Conservation (phyloP, 2,888 invertebrate genomes). For the Macrophya annulata region DNA sequence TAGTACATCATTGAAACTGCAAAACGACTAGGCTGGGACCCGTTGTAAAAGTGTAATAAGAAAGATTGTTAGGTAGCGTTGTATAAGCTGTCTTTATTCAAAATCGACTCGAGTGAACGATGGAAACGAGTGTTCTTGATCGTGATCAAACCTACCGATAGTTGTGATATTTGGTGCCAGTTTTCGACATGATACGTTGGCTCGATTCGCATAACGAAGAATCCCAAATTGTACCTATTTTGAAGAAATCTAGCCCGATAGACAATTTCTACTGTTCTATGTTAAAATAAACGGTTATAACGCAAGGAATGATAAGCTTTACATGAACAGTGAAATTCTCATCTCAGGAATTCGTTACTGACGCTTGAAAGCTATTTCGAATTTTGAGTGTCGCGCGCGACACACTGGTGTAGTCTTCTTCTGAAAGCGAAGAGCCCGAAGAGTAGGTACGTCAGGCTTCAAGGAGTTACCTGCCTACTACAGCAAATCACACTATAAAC, state of each 20-base stretch:
- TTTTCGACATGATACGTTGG: background rate
- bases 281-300: too few relatives aligned
- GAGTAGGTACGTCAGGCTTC: slow-evolving; percentile 51
- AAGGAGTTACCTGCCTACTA: slow-evolving; percentile 55
- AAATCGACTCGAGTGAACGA: slow-evolving; percentile 10
- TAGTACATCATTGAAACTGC: slow-evolving; percentile 60
- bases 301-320: background rate
- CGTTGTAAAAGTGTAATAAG: slow-evolving; percentile 57
- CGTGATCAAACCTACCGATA: background rate
- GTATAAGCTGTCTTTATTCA: slow-evolving; percentile 11
- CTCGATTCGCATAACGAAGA: background rate
- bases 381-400: slow-evolving; percentile 44
- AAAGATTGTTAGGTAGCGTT: slow-evolving; percentile 40
- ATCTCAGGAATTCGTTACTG: slow-evolving; percentile 26
- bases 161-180: background rate
- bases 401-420: slow-evolving; percentile 38
- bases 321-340: slow-evolving; percentile 23
- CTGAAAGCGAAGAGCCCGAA: slow-evolving; percentile 43
- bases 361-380: slow-evolving; percentile 42
- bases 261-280: background rate
- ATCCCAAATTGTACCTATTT: background rate
- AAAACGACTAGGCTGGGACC: slow-evolving; percentile 36
- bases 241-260: background rate
- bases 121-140: slow-evolving; percentile 3
- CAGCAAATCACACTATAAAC: slow-evolving; percentile 51